phyloP scores from a whole-genome alignment of 2,113 vertebrate species.

The Hemiprocne comata region DNA sequence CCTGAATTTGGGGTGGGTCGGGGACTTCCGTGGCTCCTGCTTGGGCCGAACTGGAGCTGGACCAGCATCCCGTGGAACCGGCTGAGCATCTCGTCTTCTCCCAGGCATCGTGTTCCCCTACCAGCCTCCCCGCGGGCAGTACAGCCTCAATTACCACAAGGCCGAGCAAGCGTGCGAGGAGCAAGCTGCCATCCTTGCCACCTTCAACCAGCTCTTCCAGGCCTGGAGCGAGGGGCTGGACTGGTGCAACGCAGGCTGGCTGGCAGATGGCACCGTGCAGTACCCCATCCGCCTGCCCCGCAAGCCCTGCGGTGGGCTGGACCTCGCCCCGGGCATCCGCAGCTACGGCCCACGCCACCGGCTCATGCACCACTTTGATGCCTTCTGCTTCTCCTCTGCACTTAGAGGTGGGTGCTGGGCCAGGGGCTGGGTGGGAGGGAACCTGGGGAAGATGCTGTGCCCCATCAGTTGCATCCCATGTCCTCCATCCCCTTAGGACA shows the following conservation, averaged over 20 bases:
- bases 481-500: too few species aligned
- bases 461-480: accelerated
- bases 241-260: slow-evolving; percentile 92
- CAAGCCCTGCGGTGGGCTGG: slow-evolving; percentile 78
- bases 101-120: slow-evolving; percentile 94
- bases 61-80: not conserved
- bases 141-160: slow-evolving; percentile 84
- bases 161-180: slow-evolving; percentile 83
- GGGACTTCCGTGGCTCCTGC: not conserved
- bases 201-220: slow-evolving; percentile 87
- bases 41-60: accelerated
- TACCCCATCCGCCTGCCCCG: slow-evolving; percentile 85
- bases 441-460: not conserved
- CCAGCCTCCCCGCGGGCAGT: slow-evolving; percentile 84
- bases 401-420: slow-evolving; percentile 79
- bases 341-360: slow-evolving; percentile 86
- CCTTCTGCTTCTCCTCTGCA: slow-evolving; percentile 88
- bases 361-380: slow-evolving; percentile 82
- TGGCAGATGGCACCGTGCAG: slow-evolving; percentile 86
- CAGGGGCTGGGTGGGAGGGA: not conserved
- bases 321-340: slow-evolving; percentile 83
- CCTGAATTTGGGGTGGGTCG: not conserved
- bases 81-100: not conserved
- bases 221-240: slow-evolving; percentile 89
- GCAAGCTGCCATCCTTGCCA: slow-evolving; percentile 86